Percentiles rank a stretch among this genome's conserved stretches.
These are phyloP conservation scores for Agrochola lychnidis DNA, from an alignment of 2,888 invertebrate genomes.

Conservation along the genomic window DNA sequence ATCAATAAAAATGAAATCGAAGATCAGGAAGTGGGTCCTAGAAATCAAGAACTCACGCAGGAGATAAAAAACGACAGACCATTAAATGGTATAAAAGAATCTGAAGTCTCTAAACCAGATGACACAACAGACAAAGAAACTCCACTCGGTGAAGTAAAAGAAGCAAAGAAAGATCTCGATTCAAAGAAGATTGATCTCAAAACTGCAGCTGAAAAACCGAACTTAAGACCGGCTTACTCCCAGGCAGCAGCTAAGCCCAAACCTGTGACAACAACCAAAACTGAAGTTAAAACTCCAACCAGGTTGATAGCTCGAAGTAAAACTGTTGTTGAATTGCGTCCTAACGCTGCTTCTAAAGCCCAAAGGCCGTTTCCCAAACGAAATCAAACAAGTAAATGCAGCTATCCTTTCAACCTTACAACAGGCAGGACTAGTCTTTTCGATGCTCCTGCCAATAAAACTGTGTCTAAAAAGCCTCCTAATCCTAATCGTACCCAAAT, in stretches of 20 bases:
- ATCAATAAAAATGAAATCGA: constrained; percentile 2
- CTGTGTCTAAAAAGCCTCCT: constrained; percentile 72
- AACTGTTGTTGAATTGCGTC: constrained; percentile 86
- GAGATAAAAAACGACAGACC: constrained; percentile 6
- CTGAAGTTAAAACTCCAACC: constrained; percentile 80
- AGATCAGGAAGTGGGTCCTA: not conserved
- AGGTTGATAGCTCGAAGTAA: constrained; percentile 83
- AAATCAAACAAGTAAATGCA: constrained; percentile 84
- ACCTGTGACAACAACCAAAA: constrained; percentile 74
- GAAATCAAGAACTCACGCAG: constrained; percentile 3
- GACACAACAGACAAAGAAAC: constrained; percentile 40
- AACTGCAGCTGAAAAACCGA: constrained; percentile 73
- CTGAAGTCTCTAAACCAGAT: constrained; percentile 62
- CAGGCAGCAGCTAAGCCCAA: constrained; percentile 90
- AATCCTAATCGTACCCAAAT: constrained; percentile 76
- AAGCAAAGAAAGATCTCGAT: constrained; percentile 73
- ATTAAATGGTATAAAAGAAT: constrained; percentile 47
- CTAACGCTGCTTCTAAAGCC: constrained; percentile 73
- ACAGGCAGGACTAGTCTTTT: constrained; percentile 87
- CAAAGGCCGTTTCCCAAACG: constrained; percentile 80
- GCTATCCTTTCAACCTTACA: constrained; percentile 89
- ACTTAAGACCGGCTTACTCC: constrained; percentile 85
- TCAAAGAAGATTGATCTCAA: constrained; percentile 75
- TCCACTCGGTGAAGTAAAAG: constrained; percentile 72
- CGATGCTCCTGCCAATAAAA: constrained; percentile 78